Evolutionary conservation across 1,140 invertebrate genomes (phyloP), one percentile per base, ranked within the genome.

Genomic region (Idris sp.): DNA sequence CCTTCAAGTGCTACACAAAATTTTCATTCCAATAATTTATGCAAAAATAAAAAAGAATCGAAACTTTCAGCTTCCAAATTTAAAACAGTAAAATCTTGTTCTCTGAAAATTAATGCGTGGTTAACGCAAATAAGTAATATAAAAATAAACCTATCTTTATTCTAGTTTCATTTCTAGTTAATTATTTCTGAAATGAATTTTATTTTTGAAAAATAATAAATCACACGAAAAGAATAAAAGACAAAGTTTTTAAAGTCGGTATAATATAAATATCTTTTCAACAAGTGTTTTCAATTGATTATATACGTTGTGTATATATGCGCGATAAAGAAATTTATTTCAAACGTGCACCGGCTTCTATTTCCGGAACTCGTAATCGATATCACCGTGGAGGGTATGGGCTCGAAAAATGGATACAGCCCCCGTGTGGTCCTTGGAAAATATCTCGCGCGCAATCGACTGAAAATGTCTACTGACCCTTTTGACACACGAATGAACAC

Each of bases 401-500:
- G 53, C 41, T 78, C 56, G 61, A 78, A 75, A 75, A 72, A 73
- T 68, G 59, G 40, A 77, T 58, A 43, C 22, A 61, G 18, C 35
- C 41, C 25, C 43, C 33, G 48, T 44, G 48, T 44, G 72, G 68
- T 73, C 76, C 68, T 76, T 78, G 78, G 78, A 84, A 79, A 83
- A 79, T 76, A 76, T 80, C 77, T 80, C 78, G 62, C 53, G 58
- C 73, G 79, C 83, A 86, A 86, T 87, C 85, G 85, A 79, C 79
- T 82, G 85, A 82, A 80, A 87, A 83, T 84, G 76, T 81, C 81
- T 78, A 84, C 79, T 86, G 84, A 87, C 83, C 85, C 86, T 87
- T 83, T 87, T 83, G 79, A 81, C 82, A 83, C 83, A 79, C 79
- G 79, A 81, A 68, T 83, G 85, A 86, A 67, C 84, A 76, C 62